Conservation (phyloP, 2,888 invertebrate species). For the Lysandra bellargus region DNA sequence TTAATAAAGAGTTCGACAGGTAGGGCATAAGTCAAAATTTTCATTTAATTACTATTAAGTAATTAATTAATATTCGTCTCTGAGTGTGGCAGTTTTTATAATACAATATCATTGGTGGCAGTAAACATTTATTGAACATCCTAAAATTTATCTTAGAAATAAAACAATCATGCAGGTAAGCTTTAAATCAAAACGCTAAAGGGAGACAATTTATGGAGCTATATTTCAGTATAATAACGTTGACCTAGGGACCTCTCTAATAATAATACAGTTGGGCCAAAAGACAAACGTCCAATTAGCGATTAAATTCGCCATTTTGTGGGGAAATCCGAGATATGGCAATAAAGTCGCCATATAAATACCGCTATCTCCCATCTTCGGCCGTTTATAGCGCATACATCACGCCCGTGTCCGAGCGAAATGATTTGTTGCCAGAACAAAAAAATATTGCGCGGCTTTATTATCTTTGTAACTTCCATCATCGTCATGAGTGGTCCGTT, state of each 20-base stretch:
- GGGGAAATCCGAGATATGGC: not conserved
- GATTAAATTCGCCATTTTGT: not conserved
- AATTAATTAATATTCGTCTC: too few relatives aligned
- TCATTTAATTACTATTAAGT: too few relatives aligned
- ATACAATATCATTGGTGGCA: too few relatives aligned
- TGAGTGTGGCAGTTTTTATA: too few relatives aligned
- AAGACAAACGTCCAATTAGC: constrained; percentile 17
- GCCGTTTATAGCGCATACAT: constrained; percentile 18
- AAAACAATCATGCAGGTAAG: not conserved
- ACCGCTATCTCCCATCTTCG: not conserved
- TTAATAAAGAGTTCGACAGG: too few relatives aligned
- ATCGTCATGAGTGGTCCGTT: not conserved
- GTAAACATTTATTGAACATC: too few relatives aligned
- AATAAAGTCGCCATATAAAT: constrained; percentile 9
- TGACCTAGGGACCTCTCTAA: not conserved
- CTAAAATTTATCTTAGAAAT: not conserved
- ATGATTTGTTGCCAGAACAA: constrained; percentile 12
- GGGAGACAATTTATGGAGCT: not conserved
- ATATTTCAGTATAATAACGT: not conserved
- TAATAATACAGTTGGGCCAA: not conserved
- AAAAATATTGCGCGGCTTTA: not conserved
- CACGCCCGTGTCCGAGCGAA: not conserved
- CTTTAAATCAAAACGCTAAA: not conserved
- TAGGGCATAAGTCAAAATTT: too few relatives aligned
- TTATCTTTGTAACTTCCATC: constrained; percentile 1